phyloP scores from a whole-genome alignment of 2,113 vertebrate species.

The Dipodomys ordii region DNA sequence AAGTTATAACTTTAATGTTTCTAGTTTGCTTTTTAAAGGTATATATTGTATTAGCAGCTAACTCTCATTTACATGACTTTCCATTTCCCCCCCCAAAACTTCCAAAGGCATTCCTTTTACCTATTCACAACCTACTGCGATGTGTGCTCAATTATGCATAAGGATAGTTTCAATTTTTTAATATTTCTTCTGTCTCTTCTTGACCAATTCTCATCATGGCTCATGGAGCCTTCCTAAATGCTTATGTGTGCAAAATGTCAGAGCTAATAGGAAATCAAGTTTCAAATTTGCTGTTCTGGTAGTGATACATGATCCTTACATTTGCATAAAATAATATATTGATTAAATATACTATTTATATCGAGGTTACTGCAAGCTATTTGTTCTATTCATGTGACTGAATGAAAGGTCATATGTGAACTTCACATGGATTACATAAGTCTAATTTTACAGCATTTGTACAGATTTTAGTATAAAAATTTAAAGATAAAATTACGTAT shows the following conservation, averaged over 20 bases:
- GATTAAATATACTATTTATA: not conserved
- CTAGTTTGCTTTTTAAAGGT: not conserved
- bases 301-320: not conserved
- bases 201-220: not conserved
- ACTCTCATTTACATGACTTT: not conserved
- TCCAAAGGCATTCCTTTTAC: conserved; percentile 5
- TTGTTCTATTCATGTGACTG: not conserved
- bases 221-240: not conserved
- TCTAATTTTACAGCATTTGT: not conserved
- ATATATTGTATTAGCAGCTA: not conserved
- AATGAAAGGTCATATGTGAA: not conserved
- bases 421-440: not conserved
- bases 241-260: conserved; percentile 7
- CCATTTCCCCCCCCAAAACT: not conserved
- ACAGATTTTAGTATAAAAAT: not conserved
- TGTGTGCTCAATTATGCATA: not conserved
- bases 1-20: conserved; percentile 19
- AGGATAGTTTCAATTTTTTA: not conserved
- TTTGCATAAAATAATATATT: conserved; percentile 16
- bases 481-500: not conserved
- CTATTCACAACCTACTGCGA: not conserved
- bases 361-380: not conserved
- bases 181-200: not conserved
- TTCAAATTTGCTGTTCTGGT: not conserved
- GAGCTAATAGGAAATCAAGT: not conserved